Percentiles rank a stretch among this genome's conserved stretches.
Conservation (phyloP, 2,113 vertebrate species). For the Protobothrops mucrosquamatus region DNA sequence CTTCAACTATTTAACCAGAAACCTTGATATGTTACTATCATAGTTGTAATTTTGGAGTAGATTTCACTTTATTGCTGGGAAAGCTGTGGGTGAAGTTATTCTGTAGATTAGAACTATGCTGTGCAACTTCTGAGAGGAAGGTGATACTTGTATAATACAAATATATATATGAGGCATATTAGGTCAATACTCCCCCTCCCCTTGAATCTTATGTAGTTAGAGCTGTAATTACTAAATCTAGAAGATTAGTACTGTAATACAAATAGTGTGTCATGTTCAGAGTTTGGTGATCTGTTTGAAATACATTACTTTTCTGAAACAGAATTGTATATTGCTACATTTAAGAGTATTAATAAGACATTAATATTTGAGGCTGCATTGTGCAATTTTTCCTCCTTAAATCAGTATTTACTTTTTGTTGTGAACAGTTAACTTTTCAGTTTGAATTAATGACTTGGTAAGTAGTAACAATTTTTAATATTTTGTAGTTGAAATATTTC, state of each 20-base stretch:
- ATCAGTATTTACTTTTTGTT: constrained; percentile 66
- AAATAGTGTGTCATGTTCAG: constrained; percentile 72
- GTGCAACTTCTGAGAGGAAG: neutral
- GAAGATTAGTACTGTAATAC: constrained; percentile 15
- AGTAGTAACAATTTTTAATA: constrained; percentile 72
- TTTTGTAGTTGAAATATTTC: constrained; percentile 56
- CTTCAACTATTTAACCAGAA: neutral
- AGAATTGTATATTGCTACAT: constrained; percentile 74
- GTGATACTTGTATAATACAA: neutral
- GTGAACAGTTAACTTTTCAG: constrained; percentile 68
- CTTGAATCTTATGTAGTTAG: constrained; percentile 13
- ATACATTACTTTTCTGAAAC: constrained; percentile 80
- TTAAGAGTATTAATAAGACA: constrained; percentile 55
- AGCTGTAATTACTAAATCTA: constrained; percentile 38
- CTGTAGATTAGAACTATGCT: neutral
- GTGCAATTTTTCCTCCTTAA: constrained; percentile 59
- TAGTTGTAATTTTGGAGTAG: neutral
- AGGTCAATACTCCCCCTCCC: neutral
- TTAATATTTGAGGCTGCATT: constrained; percentile 60
- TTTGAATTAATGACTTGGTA: constrained; percentile 79
- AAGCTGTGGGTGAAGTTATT: neutral
- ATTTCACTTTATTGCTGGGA: neutral
- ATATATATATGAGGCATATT: neutral
- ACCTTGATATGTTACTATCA: constrained; percentile 1
- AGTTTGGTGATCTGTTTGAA: constrained; percentile 83